phyloP scores from a whole-genome alignment of 2,113 vertebrate genomes.

The Chlorodrepanis virens region DNA sequence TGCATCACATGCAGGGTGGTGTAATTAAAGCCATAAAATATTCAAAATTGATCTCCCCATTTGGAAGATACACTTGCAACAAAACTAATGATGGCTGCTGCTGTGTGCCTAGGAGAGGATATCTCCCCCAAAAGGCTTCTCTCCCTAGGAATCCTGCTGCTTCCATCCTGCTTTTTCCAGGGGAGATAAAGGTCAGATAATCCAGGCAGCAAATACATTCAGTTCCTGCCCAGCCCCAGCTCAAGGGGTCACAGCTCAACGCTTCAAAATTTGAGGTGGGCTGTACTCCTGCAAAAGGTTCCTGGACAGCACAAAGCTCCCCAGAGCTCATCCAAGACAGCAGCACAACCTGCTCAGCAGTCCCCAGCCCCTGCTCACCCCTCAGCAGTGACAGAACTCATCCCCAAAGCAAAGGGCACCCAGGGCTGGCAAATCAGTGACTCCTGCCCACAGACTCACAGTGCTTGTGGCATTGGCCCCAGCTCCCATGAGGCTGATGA shows the following conservation, averaged over 20 bases:
- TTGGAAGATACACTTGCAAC: background rate
- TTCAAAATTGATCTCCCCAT: slow-evolving; percentile 61
- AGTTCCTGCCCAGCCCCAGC: background rate
- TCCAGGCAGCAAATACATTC: background rate
- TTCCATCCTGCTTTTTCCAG: background rate
- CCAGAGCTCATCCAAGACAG: background rate
- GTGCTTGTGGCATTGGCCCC: background rate
- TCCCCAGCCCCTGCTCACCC: background rate
- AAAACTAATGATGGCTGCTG: slow-evolving; percentile 31
- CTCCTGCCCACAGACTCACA: background rate
- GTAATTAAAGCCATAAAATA: slow-evolving; percentile 72
- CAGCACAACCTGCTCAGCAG: background rate
- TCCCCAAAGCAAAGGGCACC: background rate
- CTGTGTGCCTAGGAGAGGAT: background rate
- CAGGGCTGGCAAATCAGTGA: background rate
- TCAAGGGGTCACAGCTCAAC: background rate
- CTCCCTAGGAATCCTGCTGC: background rate
- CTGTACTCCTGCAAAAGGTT: background rate
- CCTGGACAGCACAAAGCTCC: background rate
- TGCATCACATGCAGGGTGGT: slow-evolving; percentile 21
- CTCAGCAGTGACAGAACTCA: rapidly evolving
- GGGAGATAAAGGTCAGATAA: background rate
- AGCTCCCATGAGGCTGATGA: background rate
- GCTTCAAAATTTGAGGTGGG: background rate
- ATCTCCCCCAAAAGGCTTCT: background rate